These are phyloP conservation scores for Muscidifurax raptorellus DNA, from an alignment of 1,140 invertebrate genomes.

Conservation along the genomic window DNA sequence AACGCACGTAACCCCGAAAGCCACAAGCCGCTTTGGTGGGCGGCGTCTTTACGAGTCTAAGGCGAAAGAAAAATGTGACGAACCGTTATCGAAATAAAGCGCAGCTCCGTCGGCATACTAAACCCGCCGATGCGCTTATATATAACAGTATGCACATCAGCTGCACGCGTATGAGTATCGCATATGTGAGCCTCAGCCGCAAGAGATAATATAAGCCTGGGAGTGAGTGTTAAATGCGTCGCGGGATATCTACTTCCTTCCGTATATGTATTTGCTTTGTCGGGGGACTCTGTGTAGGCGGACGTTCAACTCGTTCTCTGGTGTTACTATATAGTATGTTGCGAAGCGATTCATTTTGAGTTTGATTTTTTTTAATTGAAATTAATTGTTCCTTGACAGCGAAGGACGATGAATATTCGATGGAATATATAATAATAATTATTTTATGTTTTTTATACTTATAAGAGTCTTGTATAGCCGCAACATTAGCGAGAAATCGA, in stretches of 20 bases:
- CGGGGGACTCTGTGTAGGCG: neutral
- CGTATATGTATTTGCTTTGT: neutral
- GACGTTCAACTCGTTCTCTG: neutral
- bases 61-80: constrained; percentile 19
- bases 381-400: too few relatives aligned
- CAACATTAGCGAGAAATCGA: too few relatives aligned
- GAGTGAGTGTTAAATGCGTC: neutral
- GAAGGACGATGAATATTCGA: too few relatives aligned
- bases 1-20: too few relatives aligned
- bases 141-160: constrained; percentile 3
- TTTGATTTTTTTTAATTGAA: too few relatives aligned
- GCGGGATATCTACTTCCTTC: neutral
- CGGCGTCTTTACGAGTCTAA: neutral
- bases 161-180: too few relatives aligned
- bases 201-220: neutral
- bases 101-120: constrained; percentile 2
- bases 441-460: too few relatives aligned
- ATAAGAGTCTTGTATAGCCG: too few relatives aligned
- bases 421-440: too few relatives aligned
- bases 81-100: constrained; percentile 39
- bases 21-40: neutral
- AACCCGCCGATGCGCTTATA: neutral
- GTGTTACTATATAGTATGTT: too few relatives aligned
- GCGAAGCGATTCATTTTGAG: too few relatives aligned
- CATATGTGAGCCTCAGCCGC: too few relatives aligned